Conservation (phyloP, 2,797 vertebrate species). For the Pseudocheirus occidentalis region DNA sequence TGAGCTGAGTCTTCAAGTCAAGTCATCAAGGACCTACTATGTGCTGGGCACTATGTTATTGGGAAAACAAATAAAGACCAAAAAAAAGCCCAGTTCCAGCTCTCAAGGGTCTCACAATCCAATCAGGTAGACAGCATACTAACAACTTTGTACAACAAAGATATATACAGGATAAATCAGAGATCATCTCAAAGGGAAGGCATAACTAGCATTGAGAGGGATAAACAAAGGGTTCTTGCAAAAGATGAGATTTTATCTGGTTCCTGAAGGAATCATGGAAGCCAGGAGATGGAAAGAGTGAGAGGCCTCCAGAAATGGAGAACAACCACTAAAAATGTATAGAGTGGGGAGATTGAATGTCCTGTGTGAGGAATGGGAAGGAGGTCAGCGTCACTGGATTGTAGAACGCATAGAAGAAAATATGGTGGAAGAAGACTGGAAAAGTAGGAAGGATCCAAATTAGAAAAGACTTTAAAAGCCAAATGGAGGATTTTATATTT, state of each 20-base stretch:
- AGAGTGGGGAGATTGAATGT: background rate
- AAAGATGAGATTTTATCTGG: background rate
- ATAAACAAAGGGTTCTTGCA: background rate
- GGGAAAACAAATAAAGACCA: background rate
- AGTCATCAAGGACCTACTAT: background rate
- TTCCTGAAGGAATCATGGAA: background rate
- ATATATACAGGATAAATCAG: background rate
- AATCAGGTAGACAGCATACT: background rate
- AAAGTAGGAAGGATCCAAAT: background rate
- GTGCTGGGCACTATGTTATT: background rate
- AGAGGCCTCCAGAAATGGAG: background rate
- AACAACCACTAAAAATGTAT: background rate
- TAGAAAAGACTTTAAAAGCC: background rate
- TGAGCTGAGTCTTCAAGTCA: background rate
- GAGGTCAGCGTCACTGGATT: background rate
- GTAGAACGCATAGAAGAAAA: background rate
- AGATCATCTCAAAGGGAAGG: background rate
- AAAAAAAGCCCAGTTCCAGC: background rate
- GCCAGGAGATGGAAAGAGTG: background rate
- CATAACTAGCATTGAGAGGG: background rate
- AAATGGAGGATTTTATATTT: background rate
- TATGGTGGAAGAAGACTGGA: background rate
- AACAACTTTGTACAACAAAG: background rate
- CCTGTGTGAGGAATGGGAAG: background rate
- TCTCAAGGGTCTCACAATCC: background rate